A percentile compares a stretch with the other conserved stretches of the same genome.
These are phyloP conservation scores for Myiopsitta monachus DNA, from an alignment of 2,113 vertebrate species.

Conservation along the genomic window DNA sequence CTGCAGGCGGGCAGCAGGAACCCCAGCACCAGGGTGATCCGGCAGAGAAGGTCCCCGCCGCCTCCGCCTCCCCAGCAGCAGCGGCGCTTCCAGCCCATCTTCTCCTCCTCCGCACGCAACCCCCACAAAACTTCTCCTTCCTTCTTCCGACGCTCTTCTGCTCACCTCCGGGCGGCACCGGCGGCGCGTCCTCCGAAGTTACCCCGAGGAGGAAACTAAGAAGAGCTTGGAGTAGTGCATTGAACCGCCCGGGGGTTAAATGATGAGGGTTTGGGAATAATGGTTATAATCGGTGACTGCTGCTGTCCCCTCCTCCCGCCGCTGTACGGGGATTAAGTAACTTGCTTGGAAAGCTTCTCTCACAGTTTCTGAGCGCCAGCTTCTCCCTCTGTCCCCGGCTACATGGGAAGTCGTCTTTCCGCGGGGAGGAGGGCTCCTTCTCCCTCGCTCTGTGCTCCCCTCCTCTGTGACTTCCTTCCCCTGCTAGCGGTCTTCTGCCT, in stretches of 20 bases:
- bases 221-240: conserved; percentile 54
- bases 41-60: conserved; percentile 81
- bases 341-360: conserved; percentile 51
- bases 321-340: conserved; percentile 40
- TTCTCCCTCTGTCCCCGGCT: conserved; percentile 31
- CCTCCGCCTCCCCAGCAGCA: conserved; percentile 60
- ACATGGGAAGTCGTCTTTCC: conserved; percentile 42
- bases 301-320: neutral
- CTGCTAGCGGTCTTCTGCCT: neutral
- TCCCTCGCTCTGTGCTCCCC: neutral
- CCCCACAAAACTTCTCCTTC: conserved; percentile 31
- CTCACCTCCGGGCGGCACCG: conserved; percentile 42
- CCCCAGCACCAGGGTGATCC: conserved; percentile 84
- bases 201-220: conserved; percentile 48
- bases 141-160: conserved; percentile 51
- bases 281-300: neutral
- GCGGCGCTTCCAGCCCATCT: conserved; percentile 83
- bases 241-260: conserved; percentile 8
- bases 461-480: neutral
- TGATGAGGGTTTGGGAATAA: neutral
- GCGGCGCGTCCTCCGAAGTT: conserved; percentile 34
- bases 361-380: conserved; percentile 61
- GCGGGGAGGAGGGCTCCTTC: neutral
- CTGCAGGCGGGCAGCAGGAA: conserved; percentile 84
- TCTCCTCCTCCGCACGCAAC: neutral